phyloP scores from a whole-genome alignment of 2,888 invertebrate genomes.

The Sclerodermus sp. region DNA sequence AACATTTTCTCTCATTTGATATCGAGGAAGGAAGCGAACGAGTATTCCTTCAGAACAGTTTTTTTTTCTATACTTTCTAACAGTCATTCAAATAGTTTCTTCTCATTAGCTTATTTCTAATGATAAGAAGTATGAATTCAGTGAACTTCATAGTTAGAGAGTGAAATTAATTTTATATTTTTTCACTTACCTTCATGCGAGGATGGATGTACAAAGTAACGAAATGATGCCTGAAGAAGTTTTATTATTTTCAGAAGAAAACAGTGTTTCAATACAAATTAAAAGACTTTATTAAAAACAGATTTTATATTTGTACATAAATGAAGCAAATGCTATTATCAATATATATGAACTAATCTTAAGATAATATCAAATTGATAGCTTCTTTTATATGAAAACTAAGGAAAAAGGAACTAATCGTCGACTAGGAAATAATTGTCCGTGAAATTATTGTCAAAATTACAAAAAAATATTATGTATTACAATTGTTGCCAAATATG shows the following conservation, averaged over 20 bases:
- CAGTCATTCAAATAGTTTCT: too few relatives aligned
- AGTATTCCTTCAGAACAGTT: too few relatives aligned
- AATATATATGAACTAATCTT: slow-evolving; percentile 18
- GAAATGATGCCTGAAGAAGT: too few relatives aligned
- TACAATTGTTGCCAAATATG: slow-evolving; percentile 36
- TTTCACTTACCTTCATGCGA: too few relatives aligned
- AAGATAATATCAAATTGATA: slow-evolving; percentile 8
- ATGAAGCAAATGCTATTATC: slow-evolving; percentile 16
- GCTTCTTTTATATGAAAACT: slow-evolving; percentile 25
- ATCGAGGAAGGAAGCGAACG: too few relatives aligned
- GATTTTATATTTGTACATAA: slow-evolving; percentile 50
- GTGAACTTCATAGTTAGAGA: too few relatives aligned
- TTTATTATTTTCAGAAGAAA: neutral
- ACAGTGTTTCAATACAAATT: slow-evolving; percentile 11
- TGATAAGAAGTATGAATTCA: too few relatives aligned
- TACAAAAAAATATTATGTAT: slow-evolving; percentile 29
- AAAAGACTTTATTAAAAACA: slow-evolving; percentile 35
- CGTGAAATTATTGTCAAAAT: slow-evolving; percentile 24
- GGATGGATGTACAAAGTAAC: too few relatives aligned
- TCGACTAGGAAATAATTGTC: slow-evolving; percentile 25
- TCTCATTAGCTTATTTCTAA: too few relatives aligned
- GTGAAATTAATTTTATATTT: too few relatives aligned
- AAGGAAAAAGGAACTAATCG: slow-evolving; percentile 29
- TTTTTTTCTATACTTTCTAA: too few relatives aligned
- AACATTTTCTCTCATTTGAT: too few relatives aligned